Conservation (phyloP, 2,888 invertebrate species). For the Drosophila melanocephala region DNA sequence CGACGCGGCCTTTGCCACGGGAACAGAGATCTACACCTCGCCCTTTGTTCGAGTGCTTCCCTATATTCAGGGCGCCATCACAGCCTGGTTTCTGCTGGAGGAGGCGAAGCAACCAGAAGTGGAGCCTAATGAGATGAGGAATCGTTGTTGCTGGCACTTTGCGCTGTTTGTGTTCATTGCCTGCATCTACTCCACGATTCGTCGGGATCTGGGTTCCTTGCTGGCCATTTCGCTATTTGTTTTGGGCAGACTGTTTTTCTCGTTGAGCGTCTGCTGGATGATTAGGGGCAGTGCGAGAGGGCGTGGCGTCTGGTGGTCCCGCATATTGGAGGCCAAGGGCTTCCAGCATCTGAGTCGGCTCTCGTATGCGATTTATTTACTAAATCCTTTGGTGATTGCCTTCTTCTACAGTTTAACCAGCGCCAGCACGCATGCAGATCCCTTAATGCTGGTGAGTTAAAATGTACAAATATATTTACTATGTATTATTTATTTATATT, state of each 20-base stretch:
- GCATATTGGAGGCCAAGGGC: constrained; percentile 82
- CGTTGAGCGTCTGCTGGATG: constrained; percentile 87
- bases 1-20: constrained; percentile 84
- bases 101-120: constrained; percentile 58
- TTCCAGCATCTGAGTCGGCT: constrained; percentile 86
- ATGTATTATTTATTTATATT: neutral
- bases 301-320: constrained; percentile 85
- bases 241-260: constrained; percentile 87
- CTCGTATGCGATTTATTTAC: constrained; percentile 87
- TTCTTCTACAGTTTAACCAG: constrained; percentile 85
- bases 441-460: constrained; percentile 83
- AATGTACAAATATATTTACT: neutral
- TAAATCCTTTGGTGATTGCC: constrained; percentile 87
- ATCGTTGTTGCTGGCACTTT: constrained; percentile 83
- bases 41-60: constrained; percentile 87
- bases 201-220: constrained; percentile 85
- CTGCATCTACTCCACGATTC: constrained; percentile 84
- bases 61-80: constrained; percentile 86
- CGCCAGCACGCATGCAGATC: constrained; percentile 84
- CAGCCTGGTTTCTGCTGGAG: constrained; percentile 85
- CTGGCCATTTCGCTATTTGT: constrained; percentile 86
- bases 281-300: constrained; percentile 87
- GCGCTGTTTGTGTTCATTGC: constrained; percentile 80
- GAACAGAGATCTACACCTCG: constrained; percentile 86
- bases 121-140: constrained; percentile 65